Percentiles rank a stretch among this genome's conserved stretches.
Conservation (phyloP, 2,113 vertebrate genomes). For the Chionomys nivalis region DNA sequence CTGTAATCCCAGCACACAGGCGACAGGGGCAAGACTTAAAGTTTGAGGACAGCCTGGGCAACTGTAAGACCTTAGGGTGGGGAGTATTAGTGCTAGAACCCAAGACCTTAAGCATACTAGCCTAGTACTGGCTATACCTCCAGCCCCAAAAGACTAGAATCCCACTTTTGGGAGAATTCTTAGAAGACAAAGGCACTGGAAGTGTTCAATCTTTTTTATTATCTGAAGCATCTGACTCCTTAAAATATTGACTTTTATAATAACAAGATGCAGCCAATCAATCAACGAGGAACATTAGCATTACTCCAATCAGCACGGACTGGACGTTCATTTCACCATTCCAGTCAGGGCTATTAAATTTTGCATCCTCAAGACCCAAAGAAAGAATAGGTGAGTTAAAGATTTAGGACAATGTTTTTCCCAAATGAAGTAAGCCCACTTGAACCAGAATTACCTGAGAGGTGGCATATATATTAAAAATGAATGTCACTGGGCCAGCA, state of each 20-base stretch:
- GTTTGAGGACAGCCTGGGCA: background rate
- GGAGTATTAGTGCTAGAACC: background rate
- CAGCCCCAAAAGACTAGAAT: background rate
- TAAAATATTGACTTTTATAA: constrained; percentile 46
- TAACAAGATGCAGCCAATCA: background rate
- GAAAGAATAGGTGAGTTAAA: constrained; percentile 12
- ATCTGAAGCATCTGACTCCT: background rate
- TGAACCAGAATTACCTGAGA: constrained; percentile 8
- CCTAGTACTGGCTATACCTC: background rate
- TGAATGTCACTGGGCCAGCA: background rate
- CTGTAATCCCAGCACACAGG: background rate
- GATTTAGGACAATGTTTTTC: background rate
- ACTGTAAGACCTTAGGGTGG: background rate
- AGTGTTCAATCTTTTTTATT: background rate
- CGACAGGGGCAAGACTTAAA: background rate
- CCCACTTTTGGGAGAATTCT: background rate
- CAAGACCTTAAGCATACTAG: background rate
- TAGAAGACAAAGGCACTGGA: background rate
- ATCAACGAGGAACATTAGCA: background rate
- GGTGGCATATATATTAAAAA: background rate
- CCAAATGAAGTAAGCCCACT: background rate
- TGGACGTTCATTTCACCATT: background rate
- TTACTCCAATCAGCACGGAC: background rate
- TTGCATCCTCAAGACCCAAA: constrained; percentile 30
- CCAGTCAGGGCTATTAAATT: background rate